These are phyloP conservation scores for Agrilus cyanescens DNA, from an alignment of 2,888 invertebrate species.

Conservation along the genomic window DNA sequence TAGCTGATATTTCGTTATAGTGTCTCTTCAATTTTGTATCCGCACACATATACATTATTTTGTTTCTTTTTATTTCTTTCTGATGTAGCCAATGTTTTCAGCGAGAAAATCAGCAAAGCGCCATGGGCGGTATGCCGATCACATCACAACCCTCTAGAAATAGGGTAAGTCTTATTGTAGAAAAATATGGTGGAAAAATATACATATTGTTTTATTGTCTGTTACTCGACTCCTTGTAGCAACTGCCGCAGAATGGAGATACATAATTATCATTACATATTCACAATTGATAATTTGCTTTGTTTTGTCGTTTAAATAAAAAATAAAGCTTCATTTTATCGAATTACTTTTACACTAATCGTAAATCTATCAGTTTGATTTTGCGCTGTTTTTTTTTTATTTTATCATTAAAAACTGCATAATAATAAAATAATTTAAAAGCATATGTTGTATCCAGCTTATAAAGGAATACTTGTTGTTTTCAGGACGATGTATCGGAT, in stretches of 20 bases:
- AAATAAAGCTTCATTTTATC: too few relatives aligned
- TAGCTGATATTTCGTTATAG: neutral
- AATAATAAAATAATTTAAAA: too few relatives aligned
- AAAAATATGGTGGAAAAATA: too few relatives aligned
- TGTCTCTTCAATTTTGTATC: too few relatives aligned
- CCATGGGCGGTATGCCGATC: constrained; percentile 11
- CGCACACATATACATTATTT: constrained; percentile 7
- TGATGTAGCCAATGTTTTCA: constrained; percentile 26
- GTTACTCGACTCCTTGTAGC: neutral
- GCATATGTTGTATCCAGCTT: too few relatives aligned
- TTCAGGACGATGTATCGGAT: constrained; percentile 33
- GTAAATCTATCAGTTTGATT: too few relatives aligned
- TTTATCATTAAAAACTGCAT: too few relatives aligned
- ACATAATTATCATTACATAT: too few relatives aligned
- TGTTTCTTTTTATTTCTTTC: constrained; percentile 20
- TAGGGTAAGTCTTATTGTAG: constrained; percentile 11
- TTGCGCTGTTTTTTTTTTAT: too few relatives aligned
- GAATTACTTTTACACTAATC: too few relatives aligned
- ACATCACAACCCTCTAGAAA: constrained; percentile 10
- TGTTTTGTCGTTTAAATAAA: too few relatives aligned
- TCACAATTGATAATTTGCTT: too few relatives aligned
- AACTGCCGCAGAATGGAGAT: neutral
- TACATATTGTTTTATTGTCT: neutral
- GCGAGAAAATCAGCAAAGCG: constrained; percentile 15
- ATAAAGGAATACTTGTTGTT: constrained; percentile 1